phyloP scores from a whole-genome alignment of 2,888 invertebrate species.

The Athetis lepigone region DNA sequence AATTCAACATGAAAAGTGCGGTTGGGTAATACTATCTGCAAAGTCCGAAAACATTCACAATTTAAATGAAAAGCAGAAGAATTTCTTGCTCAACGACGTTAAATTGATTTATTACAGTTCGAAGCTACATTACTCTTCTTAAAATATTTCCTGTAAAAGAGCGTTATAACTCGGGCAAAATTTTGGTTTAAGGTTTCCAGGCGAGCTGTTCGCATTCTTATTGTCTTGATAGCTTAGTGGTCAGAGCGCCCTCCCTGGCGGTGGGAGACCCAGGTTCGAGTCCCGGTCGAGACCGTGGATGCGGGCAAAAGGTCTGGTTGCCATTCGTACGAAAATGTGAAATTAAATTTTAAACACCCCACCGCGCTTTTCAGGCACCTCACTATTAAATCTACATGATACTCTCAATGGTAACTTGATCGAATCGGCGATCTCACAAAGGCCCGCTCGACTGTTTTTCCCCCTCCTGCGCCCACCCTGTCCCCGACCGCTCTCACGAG shows the following conservation, averaged over 20 bases:
- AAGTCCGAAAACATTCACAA: constrained; percentile 58
- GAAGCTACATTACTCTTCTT: constrained; percentile 32
- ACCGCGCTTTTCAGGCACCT: constrained; percentile 76
- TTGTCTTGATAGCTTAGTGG: constrained; percentile 91
- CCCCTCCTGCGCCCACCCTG: constrained; percentile 78
- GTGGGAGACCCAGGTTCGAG: constrained; percentile 89
- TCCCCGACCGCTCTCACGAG: constrained; percentile 88
- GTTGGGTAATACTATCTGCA: constrained; percentile 47
- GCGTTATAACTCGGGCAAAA: constrained; percentile 21
- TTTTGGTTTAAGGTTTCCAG: constrained; percentile 63
- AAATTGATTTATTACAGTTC: constrained; percentile 47
- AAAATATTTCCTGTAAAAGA: constrained; percentile 27
- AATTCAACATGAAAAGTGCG: background rate
- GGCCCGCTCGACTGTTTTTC: constrained; percentile 85
- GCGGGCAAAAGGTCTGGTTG: constrained; percentile 74
- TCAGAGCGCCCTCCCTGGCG: constrained; percentile 84
- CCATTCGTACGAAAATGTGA: constrained; percentile 47
- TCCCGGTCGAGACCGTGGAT: constrained; percentile 89
- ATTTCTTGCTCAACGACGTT: constrained; percentile 41
- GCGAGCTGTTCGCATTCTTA: constrained; percentile 77
- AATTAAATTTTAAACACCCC: constrained; percentile 65
- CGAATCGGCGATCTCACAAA: constrained; percentile 88
- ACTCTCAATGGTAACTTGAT: constrained; percentile 86
- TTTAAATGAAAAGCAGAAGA: constrained; percentile 32
- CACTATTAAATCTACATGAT: constrained; percentile 79